Evolutionary conservation across 2,797 vertebrate genomes (phyloP).

Genomic region (Taeniopygia guttata): DNA sequence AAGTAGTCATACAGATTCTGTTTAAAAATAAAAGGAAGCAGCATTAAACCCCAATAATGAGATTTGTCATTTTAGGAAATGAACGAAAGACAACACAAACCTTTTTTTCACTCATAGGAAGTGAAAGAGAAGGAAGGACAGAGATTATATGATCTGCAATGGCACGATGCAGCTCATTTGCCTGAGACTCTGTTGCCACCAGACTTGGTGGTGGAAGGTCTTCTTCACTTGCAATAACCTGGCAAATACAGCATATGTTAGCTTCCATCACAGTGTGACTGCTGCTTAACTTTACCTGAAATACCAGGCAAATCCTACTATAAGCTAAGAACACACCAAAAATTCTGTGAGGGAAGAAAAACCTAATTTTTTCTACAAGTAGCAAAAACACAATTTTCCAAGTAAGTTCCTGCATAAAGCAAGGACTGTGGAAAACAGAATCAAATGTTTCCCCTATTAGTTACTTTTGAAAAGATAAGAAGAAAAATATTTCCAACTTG

Average conservation of each 20-base stretch:
- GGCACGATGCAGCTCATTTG: slow-evolving; percentile 69
- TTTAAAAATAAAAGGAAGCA: slow-evolving; percentile 46
- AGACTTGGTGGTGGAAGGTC: slow-evolving; percentile 47
- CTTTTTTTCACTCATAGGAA: slow-evolving; percentile 76
- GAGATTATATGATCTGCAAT: slow-evolving; percentile 77
- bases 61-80: neutral
- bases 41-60: neutral
- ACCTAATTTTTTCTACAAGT: neutral
- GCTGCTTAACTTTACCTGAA: neutral
- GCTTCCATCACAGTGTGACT: neutral
- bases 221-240: slow-evolving; percentile 81
- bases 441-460: neutral
- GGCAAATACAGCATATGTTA: neutral
- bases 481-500: neutral
- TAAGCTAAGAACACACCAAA: neutral
- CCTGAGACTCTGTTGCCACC: slow-evolving; percentile 22
- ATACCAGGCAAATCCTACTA: neutral
- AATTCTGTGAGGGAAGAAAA: neutral
- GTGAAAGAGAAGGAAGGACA: slow-evolving; percentile 77
- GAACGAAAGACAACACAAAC: slow-evolving; percentile 42
- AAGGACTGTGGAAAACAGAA: neutral
- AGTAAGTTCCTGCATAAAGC: neutral
- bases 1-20: slow-evolving; percentile 79
- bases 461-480: neutral
- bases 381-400: neutral